Evolutionary conservation across 2,797 vertebrate species (phyloP).

Genomic region (Gadopsis bispinosus): DNA sequence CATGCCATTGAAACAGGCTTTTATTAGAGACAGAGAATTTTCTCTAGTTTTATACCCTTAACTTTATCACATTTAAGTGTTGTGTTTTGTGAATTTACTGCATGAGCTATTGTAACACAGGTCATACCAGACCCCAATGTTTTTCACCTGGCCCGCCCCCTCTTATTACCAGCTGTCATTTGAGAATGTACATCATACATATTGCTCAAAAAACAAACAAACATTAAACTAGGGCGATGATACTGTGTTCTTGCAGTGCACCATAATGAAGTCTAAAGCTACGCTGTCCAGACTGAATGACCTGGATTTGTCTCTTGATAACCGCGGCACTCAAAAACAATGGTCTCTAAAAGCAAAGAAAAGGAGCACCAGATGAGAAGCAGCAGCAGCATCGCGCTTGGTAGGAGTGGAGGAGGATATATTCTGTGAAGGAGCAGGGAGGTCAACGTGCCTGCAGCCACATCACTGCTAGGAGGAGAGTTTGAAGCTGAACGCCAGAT

Average conservation of each 20-base stretch:
- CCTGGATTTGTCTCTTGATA: not conserved
- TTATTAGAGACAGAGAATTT: not conserved
- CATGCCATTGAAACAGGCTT: not conserved
- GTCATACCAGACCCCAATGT: not conserved
- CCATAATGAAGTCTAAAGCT: not conserved
- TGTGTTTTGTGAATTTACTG: not conserved
- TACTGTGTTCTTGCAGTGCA: not conserved
- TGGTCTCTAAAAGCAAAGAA: not conserved
- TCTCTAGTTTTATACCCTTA: not conserved
- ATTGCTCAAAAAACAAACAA: not conserved
- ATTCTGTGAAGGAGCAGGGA: constrained; percentile 8
- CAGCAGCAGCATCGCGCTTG: not conserved
- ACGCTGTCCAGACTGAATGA: not conserved
- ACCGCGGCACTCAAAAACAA: not conserved
- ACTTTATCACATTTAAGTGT: not conserved
- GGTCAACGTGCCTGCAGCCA: constrained; percentile 28
- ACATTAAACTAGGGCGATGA: not conserved
- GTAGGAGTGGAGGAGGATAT: not conserved
- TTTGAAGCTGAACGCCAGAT: constrained; percentile 27
- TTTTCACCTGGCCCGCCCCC: not conserved
- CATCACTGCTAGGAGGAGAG: constrained; percentile 18
- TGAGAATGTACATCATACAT: not conserved
- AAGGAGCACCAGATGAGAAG: constrained; percentile 1
- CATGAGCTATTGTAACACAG: not conserved
- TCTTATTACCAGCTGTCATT: not conserved